Evolutionary conservation across 1,140 invertebrate genomes (phyloP), one percentile per base, ranked within the genome.

Genomic region (Drosophila bifasciata): DNA sequence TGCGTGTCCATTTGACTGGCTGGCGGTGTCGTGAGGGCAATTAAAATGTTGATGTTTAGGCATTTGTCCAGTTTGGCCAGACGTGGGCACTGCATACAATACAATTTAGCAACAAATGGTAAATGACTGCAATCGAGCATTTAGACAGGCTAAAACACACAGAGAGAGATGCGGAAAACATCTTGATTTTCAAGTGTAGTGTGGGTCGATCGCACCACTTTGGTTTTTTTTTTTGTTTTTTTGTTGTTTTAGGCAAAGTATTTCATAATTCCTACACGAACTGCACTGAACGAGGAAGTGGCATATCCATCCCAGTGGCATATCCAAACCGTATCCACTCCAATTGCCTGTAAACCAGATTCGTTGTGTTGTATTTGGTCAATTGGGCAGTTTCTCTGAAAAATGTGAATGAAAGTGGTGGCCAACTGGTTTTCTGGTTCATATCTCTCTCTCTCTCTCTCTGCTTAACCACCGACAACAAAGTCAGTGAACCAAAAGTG

Each of bases 111-210:
- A 40, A 55, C 46, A 55, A 58, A 49, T 36, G 49, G 53, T 58
- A 79, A 84, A 85, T 79, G 61, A 68, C 79, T 48, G 79, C 76
- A 72, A 85, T 84, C 68, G 76, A 85, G 69, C 61, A 85, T 50
- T 49, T 79, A 53, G 66, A 70, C 60, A 58, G 66, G 66, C n/a
- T 9, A 5, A 13, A 1, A 4, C 9, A 36, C 32, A 36, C 5
- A 32, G 9, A 9, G 9, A 36, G 3, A 36, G 32, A 74, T 63
- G 70, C 79, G 80, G 79, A 84, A 84, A 79, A 85, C 63, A 25
- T 85, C 71, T 85, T 79, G 64, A 59, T 79, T 75, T 71, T 45
- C 63, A 62, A 55, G 70, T 66, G 44, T 43, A 39, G 50, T 75
- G 55, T 56, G 45, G 64, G 62, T 46, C 50, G 76, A 45, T 53